Conservation (phyloP, 2,888 invertebrate species). For the Lutraria lutraria region DNA sequence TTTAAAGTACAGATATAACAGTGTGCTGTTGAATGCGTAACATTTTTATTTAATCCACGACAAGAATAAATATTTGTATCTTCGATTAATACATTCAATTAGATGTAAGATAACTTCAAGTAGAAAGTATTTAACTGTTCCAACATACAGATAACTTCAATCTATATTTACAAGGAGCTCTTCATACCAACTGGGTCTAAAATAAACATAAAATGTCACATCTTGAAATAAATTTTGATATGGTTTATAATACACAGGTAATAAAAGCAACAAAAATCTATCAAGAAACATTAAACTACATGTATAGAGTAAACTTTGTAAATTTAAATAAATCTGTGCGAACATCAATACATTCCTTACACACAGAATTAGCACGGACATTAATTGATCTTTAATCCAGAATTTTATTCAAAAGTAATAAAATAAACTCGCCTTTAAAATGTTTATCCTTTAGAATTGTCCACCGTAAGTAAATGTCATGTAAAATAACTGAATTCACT, state of each 20-base stretch:
- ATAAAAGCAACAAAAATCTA: neutral
- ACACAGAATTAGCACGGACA: neutral
- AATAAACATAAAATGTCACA: slow-evolving; percentile 2
- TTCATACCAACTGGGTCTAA: neutral
- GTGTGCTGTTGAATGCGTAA: neutral
- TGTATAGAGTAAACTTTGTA: neutral
- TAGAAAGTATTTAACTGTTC: neutral
- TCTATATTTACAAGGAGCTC: neutral
- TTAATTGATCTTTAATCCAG: slow-evolving; percentile 14
- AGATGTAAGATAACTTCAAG: slow-evolving; percentile 14
- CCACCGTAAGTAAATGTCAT: neutral
- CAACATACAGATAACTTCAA: neutral
- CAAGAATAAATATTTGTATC: neutral
- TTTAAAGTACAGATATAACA: neutral
- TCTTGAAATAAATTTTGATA: neutral
- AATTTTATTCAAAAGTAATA: neutral
- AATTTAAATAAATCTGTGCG: neutral
- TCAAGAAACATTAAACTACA: neutral
- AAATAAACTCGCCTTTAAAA: neutral
- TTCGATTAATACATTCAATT: neutral
- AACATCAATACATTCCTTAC: neutral
- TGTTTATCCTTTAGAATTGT: neutral
- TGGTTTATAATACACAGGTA: neutral
- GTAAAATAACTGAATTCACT: neutral
- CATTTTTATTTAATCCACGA: neutral